Conservation (phyloP, 2,888 invertebrate genomes). For the Drosophila melanosoma region DNA sequence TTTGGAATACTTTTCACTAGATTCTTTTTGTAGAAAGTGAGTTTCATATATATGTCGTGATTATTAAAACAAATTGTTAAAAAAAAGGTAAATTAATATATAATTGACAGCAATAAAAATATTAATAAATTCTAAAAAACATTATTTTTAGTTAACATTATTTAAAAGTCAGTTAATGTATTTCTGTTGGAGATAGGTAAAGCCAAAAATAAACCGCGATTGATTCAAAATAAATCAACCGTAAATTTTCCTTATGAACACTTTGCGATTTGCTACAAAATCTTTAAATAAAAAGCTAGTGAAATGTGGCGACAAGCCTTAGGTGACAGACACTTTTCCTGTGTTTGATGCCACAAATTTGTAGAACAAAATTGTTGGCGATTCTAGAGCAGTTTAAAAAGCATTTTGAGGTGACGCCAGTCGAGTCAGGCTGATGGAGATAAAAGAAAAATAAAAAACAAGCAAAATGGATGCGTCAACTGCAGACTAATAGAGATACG, state of each 20-base stretch:
- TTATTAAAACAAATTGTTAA: background rate
- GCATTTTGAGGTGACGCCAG: constrained; percentile 49
- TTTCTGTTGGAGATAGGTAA: background rate
- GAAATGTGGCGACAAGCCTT: constrained; percentile 43
- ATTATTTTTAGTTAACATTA: background rate
- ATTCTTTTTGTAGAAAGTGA: background rate
- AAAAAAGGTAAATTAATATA: background rate
- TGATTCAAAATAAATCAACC: constrained; percentile 14
- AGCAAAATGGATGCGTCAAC: constrained; percentile 26
- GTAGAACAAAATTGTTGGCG: constrained; percentile 20
- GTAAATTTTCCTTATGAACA: constrained; percentile 43
- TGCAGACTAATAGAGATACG: background rate
- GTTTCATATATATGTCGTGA: background rate
- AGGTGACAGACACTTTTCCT: constrained; percentile 48
- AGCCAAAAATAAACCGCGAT: background rate
- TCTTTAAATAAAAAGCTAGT: constrained; percentile 56
- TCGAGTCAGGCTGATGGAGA: constrained; percentile 34
- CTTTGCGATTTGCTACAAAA: constrained; percentile 33
- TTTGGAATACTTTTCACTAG: background rate
- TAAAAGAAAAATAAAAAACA: constrained; percentile 40
- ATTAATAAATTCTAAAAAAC: background rate
- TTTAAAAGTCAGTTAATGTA: background rate
- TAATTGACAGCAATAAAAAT: background rate
- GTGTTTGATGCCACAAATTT: constrained; percentile 31
- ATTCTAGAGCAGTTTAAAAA: constrained; percentile 37